These are phyloP conservation scores for Hexactinellida sp. DNA, from an alignment of 37 sponge, comb jelly and placozoan species.

Conservation along the genomic window DNA sequence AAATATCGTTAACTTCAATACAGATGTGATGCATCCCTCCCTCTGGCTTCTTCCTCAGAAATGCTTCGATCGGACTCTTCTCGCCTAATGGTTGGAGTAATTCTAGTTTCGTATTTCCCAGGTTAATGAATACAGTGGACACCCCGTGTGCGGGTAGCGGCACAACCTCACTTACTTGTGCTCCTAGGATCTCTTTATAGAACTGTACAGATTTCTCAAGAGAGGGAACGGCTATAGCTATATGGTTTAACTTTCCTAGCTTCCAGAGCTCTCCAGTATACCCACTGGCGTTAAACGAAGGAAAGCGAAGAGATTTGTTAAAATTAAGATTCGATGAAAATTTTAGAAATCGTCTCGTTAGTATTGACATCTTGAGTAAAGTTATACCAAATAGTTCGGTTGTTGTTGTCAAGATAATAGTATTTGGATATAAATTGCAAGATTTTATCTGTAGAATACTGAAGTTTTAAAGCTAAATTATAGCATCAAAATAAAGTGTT, in stretches of 20 bases:
- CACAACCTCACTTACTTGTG: constrained; percentile 60
- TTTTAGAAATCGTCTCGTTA: not conserved
- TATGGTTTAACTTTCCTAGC: constrained; percentile 81
- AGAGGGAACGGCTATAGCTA: constrained; percentile 86
- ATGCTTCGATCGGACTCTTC: constrained; percentile 83
- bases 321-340: not conserved
- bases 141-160: constrained; percentile 94
- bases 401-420: too few species aligned
- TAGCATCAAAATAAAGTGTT: too few species aligned
- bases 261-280: constrained; percentile 35
- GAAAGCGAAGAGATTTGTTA: not conserved
- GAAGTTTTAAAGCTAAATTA: too few species aligned
- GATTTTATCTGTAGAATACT: too few species aligned
- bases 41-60: constrained; percentile 77
- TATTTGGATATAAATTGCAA: too few species aligned
- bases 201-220: constrained; percentile 43
- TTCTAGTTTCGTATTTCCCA: constrained; percentile 91
- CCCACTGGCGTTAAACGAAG: not conserved
- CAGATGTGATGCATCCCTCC: constrained; percentile 99
- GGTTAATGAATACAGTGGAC: constrained; percentile 82
- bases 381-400: too few species aligned
- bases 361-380: not conserved
- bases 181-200: constrained; percentile 77
- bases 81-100: constrained; percentile 90
- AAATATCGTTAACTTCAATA: constrained; percentile 80